A percentile compares a stretch with the other conserved stretches of the same genome.
Evolutionary conservation across 2,888 invertebrate species (phyloP).

Genomic region (Eustalomyia histrio): DNA sequence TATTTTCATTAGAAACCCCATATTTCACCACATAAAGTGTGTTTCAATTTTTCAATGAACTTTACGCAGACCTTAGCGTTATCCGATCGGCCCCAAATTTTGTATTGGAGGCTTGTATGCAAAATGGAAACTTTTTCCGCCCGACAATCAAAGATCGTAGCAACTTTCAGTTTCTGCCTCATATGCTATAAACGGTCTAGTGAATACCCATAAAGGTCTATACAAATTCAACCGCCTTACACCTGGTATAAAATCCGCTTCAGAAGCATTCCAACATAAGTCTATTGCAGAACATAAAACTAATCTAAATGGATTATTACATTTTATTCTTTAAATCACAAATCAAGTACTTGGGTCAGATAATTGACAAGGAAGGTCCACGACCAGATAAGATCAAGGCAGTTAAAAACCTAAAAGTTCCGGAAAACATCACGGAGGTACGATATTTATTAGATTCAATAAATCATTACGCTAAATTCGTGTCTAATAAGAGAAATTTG

Average conservation of each 20-base stretch:
- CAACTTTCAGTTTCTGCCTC: no score
- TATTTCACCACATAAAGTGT: no score
- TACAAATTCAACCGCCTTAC: constrained; percentile 58
- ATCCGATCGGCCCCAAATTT: no score
- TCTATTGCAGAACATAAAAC: constrained; percentile 7
- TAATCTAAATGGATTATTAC: constrained; percentile 18
- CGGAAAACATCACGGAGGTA: constrained; percentile 12
- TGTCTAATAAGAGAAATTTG: constrained; percentile 10
- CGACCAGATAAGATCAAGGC: constrained; percentile 23
- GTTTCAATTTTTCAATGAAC: no score
- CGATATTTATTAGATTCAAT: neutral
- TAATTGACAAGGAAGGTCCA: constrained; percentile 17
- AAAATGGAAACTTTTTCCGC: no score
- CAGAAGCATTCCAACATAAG: constrained; percentile 58
- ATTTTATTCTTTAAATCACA: constrained; percentile 9
- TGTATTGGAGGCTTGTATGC: no score
- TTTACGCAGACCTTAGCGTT: no score
- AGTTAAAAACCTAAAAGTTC: constrained; percentile 23
- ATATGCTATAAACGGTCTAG: no score
- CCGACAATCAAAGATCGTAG: no score
- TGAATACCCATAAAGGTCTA: neutral
- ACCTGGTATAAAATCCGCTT: constrained; percentile 65
- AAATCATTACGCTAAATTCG: constrained; percentile 6
- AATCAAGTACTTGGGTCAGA: constrained; percentile 34
- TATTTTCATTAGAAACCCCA: no score